These are phyloP conservation scores for Pangasius krempfi DNA, from an alignment of 2,797 vertebrate species.

Conservation along the genomic window DNA sequence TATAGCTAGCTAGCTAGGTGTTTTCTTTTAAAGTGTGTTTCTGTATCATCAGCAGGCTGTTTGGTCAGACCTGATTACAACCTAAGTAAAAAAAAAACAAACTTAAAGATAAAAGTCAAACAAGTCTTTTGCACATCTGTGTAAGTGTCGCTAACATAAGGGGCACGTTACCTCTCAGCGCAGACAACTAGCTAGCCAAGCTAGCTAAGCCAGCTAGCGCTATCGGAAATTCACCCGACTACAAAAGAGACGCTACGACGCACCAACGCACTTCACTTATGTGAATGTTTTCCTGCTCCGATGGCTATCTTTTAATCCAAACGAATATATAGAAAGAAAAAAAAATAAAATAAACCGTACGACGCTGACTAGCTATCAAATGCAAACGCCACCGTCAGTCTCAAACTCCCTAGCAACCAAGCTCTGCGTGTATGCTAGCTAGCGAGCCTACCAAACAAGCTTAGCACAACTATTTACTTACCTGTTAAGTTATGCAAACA, in stretches of 20 bases:
- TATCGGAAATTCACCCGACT: too few relatives aligned
- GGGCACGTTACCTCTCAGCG: background rate
- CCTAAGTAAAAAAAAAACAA: background rate
- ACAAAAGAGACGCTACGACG: background rate
- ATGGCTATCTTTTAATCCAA: background rate
- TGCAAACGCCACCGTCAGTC: background rate
- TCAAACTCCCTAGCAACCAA: constrained; percentile 16
- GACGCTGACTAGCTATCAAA: background rate
- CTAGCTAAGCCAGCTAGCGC: constrained; percentile 9
- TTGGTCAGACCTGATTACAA: too few relatives aligned
- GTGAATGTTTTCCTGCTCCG: background rate
- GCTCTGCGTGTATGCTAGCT: constrained; percentile 10
- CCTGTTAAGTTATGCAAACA: constrained; percentile 15
- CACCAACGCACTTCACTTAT: background rate
- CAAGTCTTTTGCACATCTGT: background rate
- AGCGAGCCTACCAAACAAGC: constrained; percentile 1
- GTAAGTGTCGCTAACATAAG: too few relatives aligned
- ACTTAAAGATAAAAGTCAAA: background rate
- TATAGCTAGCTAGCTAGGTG: background rate
- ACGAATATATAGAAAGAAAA: too few relatives aligned
- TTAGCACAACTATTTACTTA: constrained; percentile 28
- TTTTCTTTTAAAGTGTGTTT: too few relatives aligned
- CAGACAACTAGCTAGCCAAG: background rate
- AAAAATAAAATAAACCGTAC: background rate
- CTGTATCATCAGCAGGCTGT: background rate